Base-by-base conservation (phyloP, 2,113 vertebrate genomes). In the Heteronetta atricapilla region DNA sequence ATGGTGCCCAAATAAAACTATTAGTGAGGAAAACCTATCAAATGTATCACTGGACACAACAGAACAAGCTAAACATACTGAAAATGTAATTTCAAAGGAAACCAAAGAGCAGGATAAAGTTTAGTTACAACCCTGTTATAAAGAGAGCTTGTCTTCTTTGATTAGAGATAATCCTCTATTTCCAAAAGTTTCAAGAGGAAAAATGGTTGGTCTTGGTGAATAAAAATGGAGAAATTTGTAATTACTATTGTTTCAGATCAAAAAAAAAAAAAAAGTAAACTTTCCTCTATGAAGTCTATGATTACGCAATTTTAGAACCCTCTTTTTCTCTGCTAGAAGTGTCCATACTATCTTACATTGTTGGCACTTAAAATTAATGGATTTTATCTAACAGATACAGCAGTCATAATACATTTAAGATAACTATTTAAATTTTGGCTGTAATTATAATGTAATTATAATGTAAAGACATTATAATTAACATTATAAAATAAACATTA, bases 391-490 rank as follows among this genome's bases (percentile, higher is more conserved):
- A 93, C 4, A 81, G 62, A 48, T 81, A 62, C 40, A 93, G 80
- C 40, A 92, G 73, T 89, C 75, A 76, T 72, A 92, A 82, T 69
- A 92, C 84, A 83, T 84, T 88, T 86, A 73, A 87, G 60, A 86
- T 91, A 84, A 86, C 38, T 81, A 78, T 77, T 84, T 94, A 80
- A 89, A 85, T 84, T 70, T 89, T 75, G 40, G 13, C 59, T 73
- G 16, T 72, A 93, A 85, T 81, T 90, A 73, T 56, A n/a, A n/a
- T n/a, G n/a, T n/a, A n/a, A 76, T 68, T 38, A 78, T 20, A 86
- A 94, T 64, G 26, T 79, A 93, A 97, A 86, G 69, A 92, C n/a
- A n/a, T n/a, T n/a, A n/a, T n/a, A n/a, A n/a, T n/a, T n/a, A 91
- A 73, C 60, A 76, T 68, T 38, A 78, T 20, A 86, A 94, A n/a